Evolutionary conservation across 1,140 invertebrate genomes (phyloP), one percentile per base, ranked within the genome.

Genomic region (Tribolium castaneum): DNA sequence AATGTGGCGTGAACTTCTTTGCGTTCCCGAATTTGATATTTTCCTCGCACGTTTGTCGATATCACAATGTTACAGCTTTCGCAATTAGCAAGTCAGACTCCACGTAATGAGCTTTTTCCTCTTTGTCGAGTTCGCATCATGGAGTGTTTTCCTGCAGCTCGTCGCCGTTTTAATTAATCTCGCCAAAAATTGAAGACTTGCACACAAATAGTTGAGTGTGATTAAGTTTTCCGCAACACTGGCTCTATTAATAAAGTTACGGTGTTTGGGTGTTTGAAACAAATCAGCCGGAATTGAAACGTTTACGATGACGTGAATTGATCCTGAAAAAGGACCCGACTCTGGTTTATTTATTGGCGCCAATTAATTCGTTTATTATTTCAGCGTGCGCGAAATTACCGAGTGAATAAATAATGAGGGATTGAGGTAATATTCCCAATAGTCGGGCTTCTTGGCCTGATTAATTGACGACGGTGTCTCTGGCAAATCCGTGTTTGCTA

Each of bases 221-320:
- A 22, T 30, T 62, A 22, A 22, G 59, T 35, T 35, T 66, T 66
- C 25, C n/a, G 30, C 25, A 35, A 14, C 54, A 19, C 22, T 66
- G 5, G 59, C 13, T 66, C 59, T 13, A 66, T 66, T 66, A 66
- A 66, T 66, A 66, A 35, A 66, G 59, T 66, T 66, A 12, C 59
- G 30, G 59, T 66, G 59, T 34, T 66, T 66, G 30, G 59, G 16
- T 30, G 56, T 30, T 62, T 30, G 56, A 66, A 66, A 66, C 30
- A 13, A 66, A 66, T 66, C 59, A 66, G 59, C 59, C 45, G 59
- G 25, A 66, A 66, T 6, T 66, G 59, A 66, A 66, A 35, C 59
- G 59, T 66, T 66, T 66, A 66, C 9, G 56, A 62, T 62, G 56
- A 62, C 56, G 56, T 10, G 22, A 62, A 62, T 62, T 62, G 56